Conservation (phyloP, 2,113 vertebrate species). For the Phylloscopus trochilus region DNA sequence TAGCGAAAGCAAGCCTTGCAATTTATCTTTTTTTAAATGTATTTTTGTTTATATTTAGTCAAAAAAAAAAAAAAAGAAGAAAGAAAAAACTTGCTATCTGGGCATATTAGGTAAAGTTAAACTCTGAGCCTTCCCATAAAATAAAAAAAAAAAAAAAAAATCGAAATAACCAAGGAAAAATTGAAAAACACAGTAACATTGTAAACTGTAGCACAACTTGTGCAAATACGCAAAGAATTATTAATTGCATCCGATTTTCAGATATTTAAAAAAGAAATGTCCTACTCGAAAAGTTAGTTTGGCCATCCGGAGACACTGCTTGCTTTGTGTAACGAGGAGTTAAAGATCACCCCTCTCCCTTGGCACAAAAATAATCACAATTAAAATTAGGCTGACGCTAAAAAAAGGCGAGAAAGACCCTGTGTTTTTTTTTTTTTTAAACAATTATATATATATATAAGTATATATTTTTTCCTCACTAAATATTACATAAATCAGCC, state of each 20-base stretch:
- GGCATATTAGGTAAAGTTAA: not conserved
- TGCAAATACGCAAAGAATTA: not conserved
- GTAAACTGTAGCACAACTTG: not conserved
- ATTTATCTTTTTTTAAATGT: not conserved
- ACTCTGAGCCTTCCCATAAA: not conserved
- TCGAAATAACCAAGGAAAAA: not conserved
- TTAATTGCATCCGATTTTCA: not conserved
- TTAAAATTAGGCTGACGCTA: not conserved
- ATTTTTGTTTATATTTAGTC: not conserved
- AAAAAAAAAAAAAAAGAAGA: not conserved
- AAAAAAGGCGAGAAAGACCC: not conserved
- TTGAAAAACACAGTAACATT: rapidly evolving
- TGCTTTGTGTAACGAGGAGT: not conserved
- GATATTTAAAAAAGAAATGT: not conserved
- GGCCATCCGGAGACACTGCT: not conserved
- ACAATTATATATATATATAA: not conserved
- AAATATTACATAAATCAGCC: not conserved
- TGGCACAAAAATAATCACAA: not conserved
- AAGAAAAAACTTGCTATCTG: not conserved
- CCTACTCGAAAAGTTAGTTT: constrained; percentile 35
- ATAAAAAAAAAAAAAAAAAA: not conserved
- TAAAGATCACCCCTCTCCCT: not conserved
- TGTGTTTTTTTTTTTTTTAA: not conserved
- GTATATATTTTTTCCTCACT: not conserved
- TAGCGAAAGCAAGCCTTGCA: not conserved